Conservation (phyloP, 2,113 vertebrate species). For the Rhinogobius similis region DNA sequence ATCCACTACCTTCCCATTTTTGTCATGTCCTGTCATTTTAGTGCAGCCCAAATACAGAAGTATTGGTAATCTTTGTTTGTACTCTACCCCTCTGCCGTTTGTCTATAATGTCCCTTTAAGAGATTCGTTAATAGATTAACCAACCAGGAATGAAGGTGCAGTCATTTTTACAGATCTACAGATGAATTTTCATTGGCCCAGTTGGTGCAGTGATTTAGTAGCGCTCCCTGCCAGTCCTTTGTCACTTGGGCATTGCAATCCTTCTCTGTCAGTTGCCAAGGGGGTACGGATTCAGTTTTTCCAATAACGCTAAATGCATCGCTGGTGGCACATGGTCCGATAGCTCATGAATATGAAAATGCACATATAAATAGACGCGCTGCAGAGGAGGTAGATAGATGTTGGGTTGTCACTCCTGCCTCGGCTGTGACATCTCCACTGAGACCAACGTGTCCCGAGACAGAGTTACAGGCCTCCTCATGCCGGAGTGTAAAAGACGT, state of each 20-base stretch:
- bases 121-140: conserved; percentile 68
- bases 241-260: conserved; percentile 77
- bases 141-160: conserved; percentile 74
- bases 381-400: conserved; percentile 74
- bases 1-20: conserved; percentile 80
- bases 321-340: conserved; percentile 65
- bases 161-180: conserved; percentile 71
- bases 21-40: conserved; percentile 30
- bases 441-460: conserved; percentile 59
- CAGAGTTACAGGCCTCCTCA: conserved; percentile 26
- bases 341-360: conserved; percentile 81
- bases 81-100: conserved; percentile 22
- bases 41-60: conserved; percentile 39
- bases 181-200: conserved; percentile 66
- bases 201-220: conserved; percentile 74
- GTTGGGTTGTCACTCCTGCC: conserved; percentile 72
- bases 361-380: conserved; percentile 78
- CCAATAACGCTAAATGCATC: conserved; percentile 79
- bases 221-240: conserved; percentile 69
- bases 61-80: conserved; percentile 59
- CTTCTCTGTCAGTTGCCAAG: conserved; percentile 77
- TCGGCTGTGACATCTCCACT: conserved; percentile 69
- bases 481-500: neutral
- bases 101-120: conserved; percentile 48
- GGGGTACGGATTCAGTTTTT: conserved; percentile 67